These are phyloP conservation scores for Doryteuthis pealeii DNA, from an alignment of 1,140 invertebrate species.

Conservation along the genomic window DNA sequence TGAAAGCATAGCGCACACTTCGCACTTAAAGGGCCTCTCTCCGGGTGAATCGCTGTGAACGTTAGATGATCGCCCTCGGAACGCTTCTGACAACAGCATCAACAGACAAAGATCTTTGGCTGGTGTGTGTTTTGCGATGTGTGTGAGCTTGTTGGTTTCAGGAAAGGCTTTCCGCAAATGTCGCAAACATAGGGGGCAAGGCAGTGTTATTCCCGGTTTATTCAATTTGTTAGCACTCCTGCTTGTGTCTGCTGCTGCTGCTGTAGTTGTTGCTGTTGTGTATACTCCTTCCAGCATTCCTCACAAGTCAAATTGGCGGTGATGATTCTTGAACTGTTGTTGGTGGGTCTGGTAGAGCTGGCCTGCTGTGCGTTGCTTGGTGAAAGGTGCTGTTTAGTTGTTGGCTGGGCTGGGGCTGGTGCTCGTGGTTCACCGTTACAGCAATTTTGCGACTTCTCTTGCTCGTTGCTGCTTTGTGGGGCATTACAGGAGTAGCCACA, in stretches of 20 bases:
- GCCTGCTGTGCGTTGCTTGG: too few species aligned
- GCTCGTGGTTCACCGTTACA: too few species aligned
- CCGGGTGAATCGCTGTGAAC: slow-evolving; percentile 83
- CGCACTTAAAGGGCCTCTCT: slow-evolving; percentile 65
- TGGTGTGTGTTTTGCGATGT: slow-evolving; percentile 27
- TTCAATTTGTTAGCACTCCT: too few species aligned
- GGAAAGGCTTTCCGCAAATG: slow-evolving; percentile 25
- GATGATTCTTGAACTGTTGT: neutral
- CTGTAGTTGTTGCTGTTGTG: too few species aligned
- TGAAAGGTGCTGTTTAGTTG: too few species aligned
- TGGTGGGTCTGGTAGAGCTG: too few species aligned
- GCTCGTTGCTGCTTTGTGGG: neutral
- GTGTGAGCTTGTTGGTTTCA: slow-evolving; percentile 16
- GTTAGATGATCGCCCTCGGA: slow-evolving; percentile 82
- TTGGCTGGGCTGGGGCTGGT: too few species aligned
- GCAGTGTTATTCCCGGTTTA: neutral
- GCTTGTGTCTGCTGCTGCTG: too few species aligned
- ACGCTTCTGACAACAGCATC: slow-evolving; percentile 78
- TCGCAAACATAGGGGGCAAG: slow-evolving; percentile 51
- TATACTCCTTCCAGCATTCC: neutral
- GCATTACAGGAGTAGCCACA: neutral
- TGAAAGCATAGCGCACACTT: slow-evolving; percentile 34
- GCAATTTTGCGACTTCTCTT: too few species aligned
- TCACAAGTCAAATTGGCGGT: neutral
- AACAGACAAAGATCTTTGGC: slow-evolving; percentile 63